Conservation (phyloP, 2,797 vertebrate genomes). For the Mionectes olivaceus region DNA sequence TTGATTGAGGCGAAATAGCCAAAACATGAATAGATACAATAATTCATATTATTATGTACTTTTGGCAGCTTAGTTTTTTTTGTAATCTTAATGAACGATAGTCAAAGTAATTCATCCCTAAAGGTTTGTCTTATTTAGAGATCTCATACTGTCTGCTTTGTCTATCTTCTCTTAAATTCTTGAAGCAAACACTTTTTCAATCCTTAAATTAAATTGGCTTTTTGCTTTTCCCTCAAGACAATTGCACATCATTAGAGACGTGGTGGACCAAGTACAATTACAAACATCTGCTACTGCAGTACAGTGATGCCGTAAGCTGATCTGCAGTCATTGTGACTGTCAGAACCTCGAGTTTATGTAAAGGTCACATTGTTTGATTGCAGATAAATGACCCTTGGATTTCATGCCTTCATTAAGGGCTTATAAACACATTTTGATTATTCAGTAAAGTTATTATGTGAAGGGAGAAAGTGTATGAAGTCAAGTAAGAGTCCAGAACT, state of each 20-base stretch:
- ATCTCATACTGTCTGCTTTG: not conserved
- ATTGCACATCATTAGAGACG: conserved; percentile 18
- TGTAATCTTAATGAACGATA: not conserved
- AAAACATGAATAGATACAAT: not conserved
- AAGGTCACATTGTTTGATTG: conserved; percentile 11
- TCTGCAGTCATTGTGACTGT: not conserved
- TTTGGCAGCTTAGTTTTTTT: not conserved
- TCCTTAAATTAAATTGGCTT: conserved; percentile 27
- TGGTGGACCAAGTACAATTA: conserved; percentile 10
- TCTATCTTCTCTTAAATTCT: conserved; percentile 42
- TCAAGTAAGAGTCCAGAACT: not conserved
- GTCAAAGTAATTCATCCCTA: conserved; percentile 1
- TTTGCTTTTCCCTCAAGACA: conserved; percentile 45
- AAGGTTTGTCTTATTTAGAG: conserved; percentile 15
- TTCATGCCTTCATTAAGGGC: not conserved
- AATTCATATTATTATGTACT: conserved; percentile 22
- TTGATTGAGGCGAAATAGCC: conserved; percentile 35
- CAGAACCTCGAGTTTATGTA: not conserved
- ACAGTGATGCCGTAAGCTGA: not conserved
- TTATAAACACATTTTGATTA: not conserved
- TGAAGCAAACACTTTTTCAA: conserved; percentile 26
- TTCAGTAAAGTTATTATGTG: not conserved
- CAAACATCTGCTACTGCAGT: conserved; percentile 24
- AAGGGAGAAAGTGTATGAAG: not conserved
- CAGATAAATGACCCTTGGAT: not conserved